phyloP scores from a whole-genome alignment of 2,888 invertebrate species.

The Therioaphis trifolii region DNA sequence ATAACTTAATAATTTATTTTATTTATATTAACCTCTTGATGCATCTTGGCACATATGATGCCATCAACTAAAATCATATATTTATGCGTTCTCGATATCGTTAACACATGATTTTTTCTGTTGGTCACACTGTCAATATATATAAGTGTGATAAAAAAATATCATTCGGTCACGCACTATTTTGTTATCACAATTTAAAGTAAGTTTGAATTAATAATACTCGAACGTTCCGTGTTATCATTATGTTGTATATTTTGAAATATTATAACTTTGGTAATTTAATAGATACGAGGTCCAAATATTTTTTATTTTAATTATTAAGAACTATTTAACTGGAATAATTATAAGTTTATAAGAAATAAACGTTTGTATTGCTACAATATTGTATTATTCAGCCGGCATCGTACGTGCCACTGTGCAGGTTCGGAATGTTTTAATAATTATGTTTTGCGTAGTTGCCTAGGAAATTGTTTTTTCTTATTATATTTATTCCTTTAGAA shows the following conservation, averaged over 20 bases:
- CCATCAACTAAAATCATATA: too few relatives aligned
- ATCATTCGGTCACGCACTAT: background rate
- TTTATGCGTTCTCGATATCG: too few relatives aligned
- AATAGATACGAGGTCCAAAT: background rate
- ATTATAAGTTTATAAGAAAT: background rate
- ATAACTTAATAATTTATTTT: too few relatives aligned
- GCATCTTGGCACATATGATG: too few relatives aligned
- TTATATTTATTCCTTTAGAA: background rate
- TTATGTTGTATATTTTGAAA: background rate
- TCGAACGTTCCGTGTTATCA: background rate
- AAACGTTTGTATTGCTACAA: background rate
- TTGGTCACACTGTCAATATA: too few relatives aligned
- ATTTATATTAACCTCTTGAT: too few relatives aligned
- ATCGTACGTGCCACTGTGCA: too few relatives aligned
- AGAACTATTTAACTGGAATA: background rate
- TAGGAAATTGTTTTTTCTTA: too few relatives aligned
- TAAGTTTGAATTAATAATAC: background rate
- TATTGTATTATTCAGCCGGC: background rate
- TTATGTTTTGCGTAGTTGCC: too few relatives aligned
- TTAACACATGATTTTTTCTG: too few relatives aligned
- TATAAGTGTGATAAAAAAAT: too few relatives aligned
- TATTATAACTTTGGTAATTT: constrained; percentile 8
- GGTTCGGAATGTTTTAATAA: too few relatives aligned
- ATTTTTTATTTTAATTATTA: background rate
- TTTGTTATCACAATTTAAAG: background rate